A percentile compares a stretch with the other conserved stretches of the same genome.
Evolutionary conservation across 30 jellyfish, hydroid and myxozoan species (phyloP).

Genomic region (Rhopilema esculentum): DNA sequence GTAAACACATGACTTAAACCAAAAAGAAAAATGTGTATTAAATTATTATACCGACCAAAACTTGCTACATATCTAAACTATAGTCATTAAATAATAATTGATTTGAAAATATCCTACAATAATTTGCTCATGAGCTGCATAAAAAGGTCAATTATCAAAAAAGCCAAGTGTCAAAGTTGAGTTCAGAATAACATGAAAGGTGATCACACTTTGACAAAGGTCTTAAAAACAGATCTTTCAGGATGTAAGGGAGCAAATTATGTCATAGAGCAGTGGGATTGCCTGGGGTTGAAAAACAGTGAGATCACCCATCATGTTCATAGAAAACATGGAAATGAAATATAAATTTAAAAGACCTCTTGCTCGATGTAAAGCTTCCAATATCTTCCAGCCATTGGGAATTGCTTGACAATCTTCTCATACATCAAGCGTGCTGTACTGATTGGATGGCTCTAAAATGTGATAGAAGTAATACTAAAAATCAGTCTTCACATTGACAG

Average conservation of each 20-base stretch:
- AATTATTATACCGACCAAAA: background rate
- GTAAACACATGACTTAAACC: conserved; percentile 22
- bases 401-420: conserved; percentile 88
- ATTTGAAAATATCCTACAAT: background rate
- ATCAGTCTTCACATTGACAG: no score
- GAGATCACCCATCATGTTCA: conserved; percentile 19
- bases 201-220: conserved; percentile 17
- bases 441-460: conserved; percentile 81
- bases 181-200: background rate
- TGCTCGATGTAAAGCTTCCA: conserved; percentile 98
- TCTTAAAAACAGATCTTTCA: no score
- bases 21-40: background rate
- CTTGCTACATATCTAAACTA: background rate
- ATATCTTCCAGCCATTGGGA: conserved; percentile 96
- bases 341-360: conserved; percentile 79
- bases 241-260: no score
- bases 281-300: no score
- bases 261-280: no score
- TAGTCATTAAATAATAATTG: background rate
- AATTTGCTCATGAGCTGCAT: background rate
- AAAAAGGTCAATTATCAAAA: background rate
- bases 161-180: background rate
- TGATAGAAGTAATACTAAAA: background rate
- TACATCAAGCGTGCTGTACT: conserved; percentile 83
- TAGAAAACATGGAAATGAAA: conserved; percentile 11